These are phyloP conservation scores for Brachyrhaphis roseni DNA, from an alignment of 2,797 vertebrate species.

Conservation along the genomic window DNA sequence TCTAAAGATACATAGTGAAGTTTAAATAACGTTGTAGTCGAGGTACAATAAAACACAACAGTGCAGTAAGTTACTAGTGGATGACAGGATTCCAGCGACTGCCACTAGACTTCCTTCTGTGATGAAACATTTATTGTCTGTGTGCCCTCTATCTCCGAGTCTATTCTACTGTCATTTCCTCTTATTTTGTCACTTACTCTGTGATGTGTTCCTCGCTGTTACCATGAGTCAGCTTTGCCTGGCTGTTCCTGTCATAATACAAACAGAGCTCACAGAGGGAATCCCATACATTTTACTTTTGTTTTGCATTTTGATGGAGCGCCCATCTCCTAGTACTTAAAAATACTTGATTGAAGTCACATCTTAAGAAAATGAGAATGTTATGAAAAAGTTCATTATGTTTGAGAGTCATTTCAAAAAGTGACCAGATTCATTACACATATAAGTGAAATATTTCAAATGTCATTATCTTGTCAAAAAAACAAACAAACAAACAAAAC, in stretches of 20 bases:
- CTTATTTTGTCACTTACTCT: slow-evolving; percentile 64
- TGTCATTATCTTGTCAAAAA: background rate
- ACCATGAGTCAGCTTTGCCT: slow-evolving; percentile 54
- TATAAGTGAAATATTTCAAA: background rate
- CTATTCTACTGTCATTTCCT: slow-evolving; percentile 68
- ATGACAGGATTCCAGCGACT: slow-evolving; percentile 37
- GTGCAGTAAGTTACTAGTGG: slow-evolving; percentile 25
- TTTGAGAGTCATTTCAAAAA: background rate
- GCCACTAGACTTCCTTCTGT: slow-evolving; percentile 50
- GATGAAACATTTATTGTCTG: slow-evolving; percentile 60
- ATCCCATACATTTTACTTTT: slow-evolving; percentile 49
- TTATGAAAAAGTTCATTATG: background rate
- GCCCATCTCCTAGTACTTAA: background rate
- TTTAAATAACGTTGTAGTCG: background rate
- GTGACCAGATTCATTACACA: background rate
- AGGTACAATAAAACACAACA: slow-evolving; percentile 29
- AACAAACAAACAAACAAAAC: background rate
- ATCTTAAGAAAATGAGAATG: background rate
- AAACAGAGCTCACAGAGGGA: slow-evolving; percentile 52
- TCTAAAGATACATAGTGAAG: background rate
- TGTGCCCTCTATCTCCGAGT: slow-evolving; percentile 56
- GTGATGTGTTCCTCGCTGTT: slow-evolving; percentile 58
- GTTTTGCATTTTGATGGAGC: slow-evolving; percentile 34
- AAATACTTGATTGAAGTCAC: background rate
- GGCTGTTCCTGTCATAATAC: slow-evolving; percentile 58